phyloP scores from a whole-genome alignment of 2,888 invertebrate genomes.

The Tethea ocularis region DNA sequence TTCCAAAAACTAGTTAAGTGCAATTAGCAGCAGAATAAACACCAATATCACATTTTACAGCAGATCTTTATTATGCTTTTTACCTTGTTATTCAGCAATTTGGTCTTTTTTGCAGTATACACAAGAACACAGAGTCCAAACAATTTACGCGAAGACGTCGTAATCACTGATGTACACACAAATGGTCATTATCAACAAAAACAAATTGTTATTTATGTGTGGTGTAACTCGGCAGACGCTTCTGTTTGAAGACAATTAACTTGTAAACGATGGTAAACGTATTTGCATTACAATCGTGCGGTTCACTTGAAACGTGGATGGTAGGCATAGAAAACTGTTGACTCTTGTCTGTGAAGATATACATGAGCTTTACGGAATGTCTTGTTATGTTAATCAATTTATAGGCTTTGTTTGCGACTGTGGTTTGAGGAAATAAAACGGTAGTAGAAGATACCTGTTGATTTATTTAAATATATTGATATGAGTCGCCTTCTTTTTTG shows the following conservation, averaged over 20 bases:
- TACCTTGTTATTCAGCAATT: too few species aligned
- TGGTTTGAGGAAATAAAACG: background rate
- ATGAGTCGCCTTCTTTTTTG: too few species aligned
- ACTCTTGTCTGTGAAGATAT: background rate
- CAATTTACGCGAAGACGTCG: background rate
- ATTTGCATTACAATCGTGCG: constrained; percentile 31
- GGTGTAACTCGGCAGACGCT: constrained; percentile 13
- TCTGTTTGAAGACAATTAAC: constrained; percentile 20
- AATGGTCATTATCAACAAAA: background rate
- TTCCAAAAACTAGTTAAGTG: too few species aligned
- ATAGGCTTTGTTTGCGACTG: background rate
- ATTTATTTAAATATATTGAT: too few species aligned
- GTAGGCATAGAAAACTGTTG: background rate
- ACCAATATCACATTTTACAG: too few species aligned
- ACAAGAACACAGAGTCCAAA: too few species aligned
- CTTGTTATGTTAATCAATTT: background rate
- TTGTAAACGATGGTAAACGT: constrained; percentile 19
- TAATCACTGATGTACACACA: background rate
- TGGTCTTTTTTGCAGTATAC: too few species aligned
- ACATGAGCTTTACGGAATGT: constrained; percentile 9
- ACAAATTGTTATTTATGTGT: constrained; percentile 16
- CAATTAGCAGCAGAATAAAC: too few species aligned
- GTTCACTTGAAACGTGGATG: constrained; percentile 15
- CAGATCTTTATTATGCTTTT: too few species aligned
- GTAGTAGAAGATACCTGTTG: too few species aligned